phyloP scores from a whole-genome alignment of 2,888 invertebrate species.

The Baccha elongata region DNA sequence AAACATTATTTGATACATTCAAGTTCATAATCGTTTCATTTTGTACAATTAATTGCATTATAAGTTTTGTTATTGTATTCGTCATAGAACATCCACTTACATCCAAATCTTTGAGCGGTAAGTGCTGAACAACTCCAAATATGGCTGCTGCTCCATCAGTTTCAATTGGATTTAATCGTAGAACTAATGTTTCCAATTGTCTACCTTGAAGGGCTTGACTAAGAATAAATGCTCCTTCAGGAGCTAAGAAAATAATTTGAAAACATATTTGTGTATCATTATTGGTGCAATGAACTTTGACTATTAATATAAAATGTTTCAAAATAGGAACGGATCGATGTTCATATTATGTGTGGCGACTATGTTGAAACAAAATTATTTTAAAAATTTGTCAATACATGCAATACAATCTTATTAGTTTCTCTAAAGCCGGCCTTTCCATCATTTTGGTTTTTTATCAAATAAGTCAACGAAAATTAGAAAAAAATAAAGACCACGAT shows the following conservation, averaged over 20 bases:
- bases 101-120: conserved; percentile 78
- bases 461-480: too few species aligned
- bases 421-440: too few species aligned
- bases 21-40: conserved; percentile 77
- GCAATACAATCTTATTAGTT: too few species aligned
- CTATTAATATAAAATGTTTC: too few species aligned
- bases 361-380: too few species aligned
- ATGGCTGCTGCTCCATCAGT: conserved; percentile 81
- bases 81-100: conserved; percentile 79
- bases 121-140: conserved; percentile 76
- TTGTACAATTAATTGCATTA: conserved; percentile 79
- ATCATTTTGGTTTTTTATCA: too few species aligned
- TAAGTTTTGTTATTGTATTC: conserved; percentile 77
- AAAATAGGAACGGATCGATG: too few species aligned
- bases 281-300: too few species aligned
- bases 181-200: conserved; percentile 76
- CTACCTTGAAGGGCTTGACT: conserved; percentile 78
- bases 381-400: too few species aligned
- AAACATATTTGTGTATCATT: too few species aligned
- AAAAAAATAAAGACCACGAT: too few species aligned
- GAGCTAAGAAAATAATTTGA: conserved; percentile 71
- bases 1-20: conserved; percentile 79
- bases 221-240: conserved; percentile 79
- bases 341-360: too few species aligned
- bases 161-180: conserved; percentile 81